Percentiles rank a stretch among this genome's conserved stretches.
Conservation (phyloP, 2,113 vertebrate species). For the Strix uralensis region DNA sequence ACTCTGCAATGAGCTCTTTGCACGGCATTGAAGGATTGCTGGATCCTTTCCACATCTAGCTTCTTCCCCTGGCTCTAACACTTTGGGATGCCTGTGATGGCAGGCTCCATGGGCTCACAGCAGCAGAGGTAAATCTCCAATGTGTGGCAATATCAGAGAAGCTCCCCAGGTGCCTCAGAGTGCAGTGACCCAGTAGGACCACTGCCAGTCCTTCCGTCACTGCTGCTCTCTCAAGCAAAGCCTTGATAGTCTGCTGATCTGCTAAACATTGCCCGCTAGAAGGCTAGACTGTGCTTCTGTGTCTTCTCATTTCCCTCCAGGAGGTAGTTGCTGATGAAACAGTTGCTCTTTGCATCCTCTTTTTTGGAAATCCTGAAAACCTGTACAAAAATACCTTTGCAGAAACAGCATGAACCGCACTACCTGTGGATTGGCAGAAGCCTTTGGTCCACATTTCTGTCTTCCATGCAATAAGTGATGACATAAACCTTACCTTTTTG, state of each 20-base stretch:
- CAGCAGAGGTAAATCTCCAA: neutral
- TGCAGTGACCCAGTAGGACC: too few species aligned
- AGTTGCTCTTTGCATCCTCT: neutral
- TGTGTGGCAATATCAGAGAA: neutral
- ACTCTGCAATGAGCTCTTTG: neutral
- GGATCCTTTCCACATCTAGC: neutral
- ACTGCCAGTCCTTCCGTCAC: neutral
- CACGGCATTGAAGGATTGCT: neutral
- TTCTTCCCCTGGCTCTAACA: neutral
- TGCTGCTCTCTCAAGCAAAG: neutral
- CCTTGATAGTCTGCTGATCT: neutral
- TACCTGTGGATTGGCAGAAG: neutral
- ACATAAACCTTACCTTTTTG: neutral
- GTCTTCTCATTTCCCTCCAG: neutral
- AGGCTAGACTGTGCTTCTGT: neutral
- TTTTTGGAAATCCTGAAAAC: neutral
- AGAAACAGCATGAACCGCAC: neutral
- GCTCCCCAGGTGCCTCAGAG: neutral
- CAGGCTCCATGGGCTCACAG: neutral
- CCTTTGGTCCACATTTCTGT: neutral
- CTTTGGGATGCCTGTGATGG: neutral
- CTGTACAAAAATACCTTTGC: neutral
- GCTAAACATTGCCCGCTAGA: neutral
- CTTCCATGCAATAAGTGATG: neutral
- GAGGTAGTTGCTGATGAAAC: neutral